Evolutionary conservation across 2,888 invertebrate genomes (phyloP), one percentile per base, ranked within the genome.

Genomic region (Synanthedon formicaeformis): DNA sequence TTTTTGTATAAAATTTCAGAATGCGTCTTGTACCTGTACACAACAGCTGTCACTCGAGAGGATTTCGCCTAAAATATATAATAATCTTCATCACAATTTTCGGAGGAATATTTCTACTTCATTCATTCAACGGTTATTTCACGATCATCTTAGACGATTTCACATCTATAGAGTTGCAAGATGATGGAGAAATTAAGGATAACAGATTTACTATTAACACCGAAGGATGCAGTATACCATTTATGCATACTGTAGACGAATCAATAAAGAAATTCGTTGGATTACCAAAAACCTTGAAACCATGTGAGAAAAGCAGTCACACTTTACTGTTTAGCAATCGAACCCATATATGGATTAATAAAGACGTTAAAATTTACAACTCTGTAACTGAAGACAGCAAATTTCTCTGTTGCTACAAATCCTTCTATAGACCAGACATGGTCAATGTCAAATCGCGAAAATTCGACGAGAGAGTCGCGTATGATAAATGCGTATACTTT

Each of bases 161-260:
- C 6, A 34, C 34, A 2, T 34, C 34, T 10, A 10, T 34, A 34
- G 34, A 34, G 34, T 34, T 34, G 8, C 10, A 34, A 34, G 2
- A 34, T 10, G 8, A 10, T 34, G 1, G 34, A 6, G 10, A 34
- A 34, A 34, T 16, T 11, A 18, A 16, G 2, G 23, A 49, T 12
- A 18, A 63, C 23, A 58, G 57, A 50, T 88, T 79, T 59, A 70
- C 88, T 11, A 86, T 91, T 50, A 77, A 83, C 59, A 91, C 90
- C 2, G 69, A 81, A 56, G 92, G 92, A 11, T 92, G 92, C 64
- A 83, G 81, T 23, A 91, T 92, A 61, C 91, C 91, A 1, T 82
- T 83, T 4, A 77, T 92, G 68, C 81, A 89, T 54, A 87, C 90
- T 1, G 84, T 88, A 53, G 90, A 91, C 65, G 65, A 77, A 0